Conservation (phyloP, 2,888 invertebrate species). For the Spodoptera picta region DNA sequence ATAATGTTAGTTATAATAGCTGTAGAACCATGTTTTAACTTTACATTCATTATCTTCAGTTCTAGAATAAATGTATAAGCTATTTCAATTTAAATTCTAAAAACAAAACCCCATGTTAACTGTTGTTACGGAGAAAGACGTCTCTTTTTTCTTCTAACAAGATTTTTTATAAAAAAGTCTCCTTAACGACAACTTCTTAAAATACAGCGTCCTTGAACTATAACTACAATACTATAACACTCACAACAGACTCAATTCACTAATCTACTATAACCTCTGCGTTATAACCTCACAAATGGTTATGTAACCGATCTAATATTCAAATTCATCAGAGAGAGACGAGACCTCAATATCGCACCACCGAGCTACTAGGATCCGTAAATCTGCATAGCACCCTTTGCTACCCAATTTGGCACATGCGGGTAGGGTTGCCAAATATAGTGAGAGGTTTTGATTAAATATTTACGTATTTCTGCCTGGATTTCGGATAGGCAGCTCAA, state of each 20-base stretch:
- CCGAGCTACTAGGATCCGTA: slow-evolving; percentile 35
- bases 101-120: too few species aligned
- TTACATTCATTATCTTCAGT: too few species aligned
- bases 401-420: slow-evolving; percentile 52
- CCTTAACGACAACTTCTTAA: too few species aligned
- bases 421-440: slow-evolving; percentile 44
- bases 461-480: slow-evolving; percentile 18
- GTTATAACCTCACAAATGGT: slow-evolving; percentile 44
- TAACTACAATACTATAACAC: too few species aligned
- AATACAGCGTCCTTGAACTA: too few species aligned
- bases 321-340: slow-evolving; percentile 49
- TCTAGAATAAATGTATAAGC: too few species aligned
- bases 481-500: slow-evolving; percentile 5
- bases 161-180: too few species aligned
- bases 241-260: slow-evolving; percentile 16
- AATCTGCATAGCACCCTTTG: slow-evolving; percentile 56
- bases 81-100: too few species aligned
- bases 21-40: too few species aligned
- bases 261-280: slow-evolving; percentile 28
- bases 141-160: too few species aligned
- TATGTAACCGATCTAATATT: slow-evolving; percentile 51
- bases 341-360: slow-evolving; percentile 48
- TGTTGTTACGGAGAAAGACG: too few species aligned
- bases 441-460: slow-evolving; percentile 36
- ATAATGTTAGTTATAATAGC: too few species aligned